Base-by-base conservation (phyloP, 1,140 invertebrate species). In the Contarinia nasturtii region DNA sequence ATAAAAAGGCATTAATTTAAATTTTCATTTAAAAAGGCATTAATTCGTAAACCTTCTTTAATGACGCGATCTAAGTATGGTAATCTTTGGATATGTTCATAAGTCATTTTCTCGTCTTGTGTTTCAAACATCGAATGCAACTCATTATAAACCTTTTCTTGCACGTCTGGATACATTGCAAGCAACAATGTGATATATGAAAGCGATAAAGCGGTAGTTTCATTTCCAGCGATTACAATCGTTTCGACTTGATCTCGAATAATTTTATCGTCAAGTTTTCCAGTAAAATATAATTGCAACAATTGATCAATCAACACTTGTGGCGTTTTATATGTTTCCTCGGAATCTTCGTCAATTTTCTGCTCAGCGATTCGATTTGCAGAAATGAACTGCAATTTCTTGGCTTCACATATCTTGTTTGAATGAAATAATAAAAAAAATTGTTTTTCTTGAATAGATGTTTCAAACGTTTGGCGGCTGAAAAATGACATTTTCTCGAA, bases 51-150 rank as follows among this genome's bases (percentile, higher is more conserved):
- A n/a, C 73, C 70, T 65, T 82, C 80, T 50, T 76, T 75, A 17
- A 82, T 68, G 5, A 73, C 69, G 18, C 68, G 65, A 53, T 81
- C 79, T 43, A 77, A 56, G 56, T 77, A 81, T 45, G 64, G 63
- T 60, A 82, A 63, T n/a, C 65, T 59, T 11, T 59, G 50, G 8
- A 82, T 52, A 53, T 79, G 76, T 17, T 77, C 71, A 19, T 55
- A 49, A 19, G 56, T 64, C 2, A 67, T 48, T 4, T 53, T 45
- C 15, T 52, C 51, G 41, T 64, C 54, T n/a, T 58, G 50, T 15
- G 58, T 57, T 36, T 64, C 66, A 45, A 71, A 65, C 37, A 76
- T 60, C 20, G 54, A 54, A 47, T 68, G 63, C 22, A 80, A 48
- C 58, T 82, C 79, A 40, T 71, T 57, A 27, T 71, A 71, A 11